Evolutionary conservation across 1,140 invertebrate species (phyloP), one percentile per base, ranked within the genome.

Genomic region (Caenorhabditis latens): DNA sequence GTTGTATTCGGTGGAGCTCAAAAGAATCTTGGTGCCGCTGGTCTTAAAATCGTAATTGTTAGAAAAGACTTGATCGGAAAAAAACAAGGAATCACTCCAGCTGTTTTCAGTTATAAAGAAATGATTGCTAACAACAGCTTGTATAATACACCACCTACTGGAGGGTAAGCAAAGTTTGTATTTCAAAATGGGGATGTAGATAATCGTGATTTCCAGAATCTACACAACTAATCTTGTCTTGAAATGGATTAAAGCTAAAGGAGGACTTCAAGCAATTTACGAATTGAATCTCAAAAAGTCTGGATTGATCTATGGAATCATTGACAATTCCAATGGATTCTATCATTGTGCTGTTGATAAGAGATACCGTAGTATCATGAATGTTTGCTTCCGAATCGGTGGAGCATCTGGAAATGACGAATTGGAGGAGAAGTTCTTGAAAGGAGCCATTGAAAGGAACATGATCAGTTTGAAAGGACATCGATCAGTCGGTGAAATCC

Each of bases 21-120:
- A 93, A 99, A 99, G 93, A 99, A 99, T 93, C 95, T 98, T 88
- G 98, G 98, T 16, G 96, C 96, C 84, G 95, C 97, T 43, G 98
- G 98, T 42, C 95, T 97, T 6, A 97, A 96, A 0, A 93, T 99
- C 0, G 96, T 98, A 0, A 98, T 99, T 85, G 95, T 99, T 1
- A 94, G 97, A 87, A 96, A 98, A 83, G 97, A 99, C 94, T 94
- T 99, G 3, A 93, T 99, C 21, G 96, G 96, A 55, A 94, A 95
- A 83, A 42, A 67, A n/a, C 82, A 84, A 24, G 21, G 43, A 32
- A 71, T 84, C 48, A 58, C 48, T 46, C 98, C 98, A 0, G 94
- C 95, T 1, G 94, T 99, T 57, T 94, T 99, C 2, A 95, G 97
- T 93, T 99, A 97, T 94, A 95, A 95, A 61, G 92, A 95, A 11